Percentiles rank a stretch among this genome's conserved stretches.
Evolutionary conservation across 2,113 vertebrate genomes (phyloP).

Genomic region (Pelusios castaneus): DNA sequence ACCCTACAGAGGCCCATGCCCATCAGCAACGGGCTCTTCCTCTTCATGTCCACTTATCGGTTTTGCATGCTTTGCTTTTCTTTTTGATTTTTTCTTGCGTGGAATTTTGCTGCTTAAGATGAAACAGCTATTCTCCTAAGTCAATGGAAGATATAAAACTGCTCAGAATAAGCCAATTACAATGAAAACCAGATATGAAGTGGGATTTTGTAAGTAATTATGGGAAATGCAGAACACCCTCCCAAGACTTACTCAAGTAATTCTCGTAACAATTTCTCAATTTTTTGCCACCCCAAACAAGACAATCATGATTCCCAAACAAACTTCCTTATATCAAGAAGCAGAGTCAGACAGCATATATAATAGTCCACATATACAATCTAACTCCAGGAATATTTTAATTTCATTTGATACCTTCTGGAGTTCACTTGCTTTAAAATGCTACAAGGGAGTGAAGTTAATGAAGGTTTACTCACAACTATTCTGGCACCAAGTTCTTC

Average conservation of each 20-base stretch:
- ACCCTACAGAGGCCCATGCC: accelerated
- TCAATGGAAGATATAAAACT: not conserved
- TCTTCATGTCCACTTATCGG: not conserved
- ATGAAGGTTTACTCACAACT: conserved; percentile 71
- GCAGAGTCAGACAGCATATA: not conserved
- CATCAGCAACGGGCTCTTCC: not conserved
- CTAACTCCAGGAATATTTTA: not conserved
- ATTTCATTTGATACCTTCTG: not conserved
- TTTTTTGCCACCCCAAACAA: not conserved
- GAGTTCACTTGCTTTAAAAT: not conserved
- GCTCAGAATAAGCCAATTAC: not conserved
- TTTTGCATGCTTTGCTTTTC: not conserved
- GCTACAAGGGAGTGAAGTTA: not conserved
- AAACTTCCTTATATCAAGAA: not conserved
- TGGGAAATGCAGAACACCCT: not conserved
- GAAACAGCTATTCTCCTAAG: conserved; percentile 74
- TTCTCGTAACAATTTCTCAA: not conserved
- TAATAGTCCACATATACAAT: not conserved
- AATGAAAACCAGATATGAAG: not conserved
- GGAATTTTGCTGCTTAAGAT: conserved; percentile 75
- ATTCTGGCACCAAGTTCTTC: conserved; percentile 70
- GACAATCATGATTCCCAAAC: not conserved
- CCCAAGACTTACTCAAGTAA: not conserved
- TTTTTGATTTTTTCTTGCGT: conserved; percentile 51
- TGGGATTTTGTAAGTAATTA: not conserved